Evolutionary conservation across 2,888 invertebrate species (phyloP).

Genomic region (Cephus runcator): DNA sequence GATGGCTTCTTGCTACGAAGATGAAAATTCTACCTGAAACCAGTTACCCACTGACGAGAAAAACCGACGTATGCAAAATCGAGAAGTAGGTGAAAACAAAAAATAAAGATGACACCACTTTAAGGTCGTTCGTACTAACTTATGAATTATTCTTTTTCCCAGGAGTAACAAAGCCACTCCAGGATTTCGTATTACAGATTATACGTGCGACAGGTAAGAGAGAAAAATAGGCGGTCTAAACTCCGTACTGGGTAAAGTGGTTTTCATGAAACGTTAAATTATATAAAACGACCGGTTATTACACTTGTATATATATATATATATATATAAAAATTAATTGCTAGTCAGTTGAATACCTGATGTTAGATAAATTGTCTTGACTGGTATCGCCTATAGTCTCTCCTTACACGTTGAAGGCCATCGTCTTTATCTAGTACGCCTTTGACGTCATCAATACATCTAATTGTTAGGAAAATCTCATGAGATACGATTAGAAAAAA

Average conservation of each 20-base stretch:
- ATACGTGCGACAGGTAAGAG: conserved; percentile 76
- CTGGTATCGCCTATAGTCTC: not conserved
- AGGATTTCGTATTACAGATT: conserved; percentile 48
- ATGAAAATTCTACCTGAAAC: conserved; percentile 70
- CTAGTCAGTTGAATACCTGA: not conserved
- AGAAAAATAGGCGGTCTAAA: not conserved
- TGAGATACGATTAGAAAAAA: not conserved
- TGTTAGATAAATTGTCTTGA: not conserved
- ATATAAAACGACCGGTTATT: not conserved
- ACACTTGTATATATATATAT: not conserved
- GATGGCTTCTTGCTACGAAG: conserved; percentile 75
- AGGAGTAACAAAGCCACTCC: conserved; percentile 42
- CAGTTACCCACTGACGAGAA: conserved; percentile 73
- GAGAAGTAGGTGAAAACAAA: conserved; percentile 54
- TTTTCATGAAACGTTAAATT: not conserved
- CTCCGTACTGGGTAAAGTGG: not conserved
- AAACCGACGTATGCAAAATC: conserved; percentile 66
- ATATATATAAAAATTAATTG: not conserved
- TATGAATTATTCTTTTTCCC: conserved; percentile 28
- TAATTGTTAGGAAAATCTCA: not conserved
- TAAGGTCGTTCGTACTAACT: not conserved
- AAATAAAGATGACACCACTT: not conserved
- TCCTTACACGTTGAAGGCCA: not conserved
- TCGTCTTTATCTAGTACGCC: not conserved
- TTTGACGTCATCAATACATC: not conserved